Evolutionary conservation across 2,113 vertebrate genomes (phyloP), one percentile per base, ranked within the genome.

Genomic region (Deroptyus accipitrinus): DNA sequence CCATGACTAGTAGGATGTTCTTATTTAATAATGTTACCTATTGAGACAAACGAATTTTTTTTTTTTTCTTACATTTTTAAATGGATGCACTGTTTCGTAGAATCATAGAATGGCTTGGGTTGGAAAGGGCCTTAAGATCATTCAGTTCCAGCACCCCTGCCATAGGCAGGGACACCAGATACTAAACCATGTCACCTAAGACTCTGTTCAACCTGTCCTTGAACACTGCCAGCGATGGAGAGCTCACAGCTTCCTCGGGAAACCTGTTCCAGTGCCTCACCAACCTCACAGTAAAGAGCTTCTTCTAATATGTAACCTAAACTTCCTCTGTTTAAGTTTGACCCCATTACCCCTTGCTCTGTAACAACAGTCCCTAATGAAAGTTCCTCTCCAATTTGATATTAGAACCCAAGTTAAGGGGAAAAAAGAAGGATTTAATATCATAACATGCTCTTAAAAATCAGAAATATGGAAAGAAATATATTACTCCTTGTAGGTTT

Each of bases 391-490:
- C 22, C 57, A 24, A 59, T 35, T 95, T 87, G 28, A 57, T 83
- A 66, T 4, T 48, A 83, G 48, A 85, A 52, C 41, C 70, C n/a
- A 96, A 94, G 19, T 9, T 75, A 87, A 92, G 19, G 6, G 13
- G 69, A 37, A 62, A 48, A 95, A 33, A 3, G 75, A 75, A 49
- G 39, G 17, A 94, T 42, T 35, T 49, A 90, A 44, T 77, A 78
- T 39, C 24, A 17, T 25, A 78, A 59, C 92, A 93, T 84, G 94
- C 6, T 87, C 88, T 93, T 66, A 96, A 95, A 94, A 76, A 89
- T 52, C 57, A 88, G 93, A 96, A 95, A 91, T 96, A 86, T 90
- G 55, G 70, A 82, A 96, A 67, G 42, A 81, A 97, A 92, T 86
- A 72, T 73, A 80, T 92, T 95, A 95, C 82, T 92, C 77, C 88